Conservation (phyloP, 2,113 vertebrate species). For the Acanthisitta chloris region DNA sequence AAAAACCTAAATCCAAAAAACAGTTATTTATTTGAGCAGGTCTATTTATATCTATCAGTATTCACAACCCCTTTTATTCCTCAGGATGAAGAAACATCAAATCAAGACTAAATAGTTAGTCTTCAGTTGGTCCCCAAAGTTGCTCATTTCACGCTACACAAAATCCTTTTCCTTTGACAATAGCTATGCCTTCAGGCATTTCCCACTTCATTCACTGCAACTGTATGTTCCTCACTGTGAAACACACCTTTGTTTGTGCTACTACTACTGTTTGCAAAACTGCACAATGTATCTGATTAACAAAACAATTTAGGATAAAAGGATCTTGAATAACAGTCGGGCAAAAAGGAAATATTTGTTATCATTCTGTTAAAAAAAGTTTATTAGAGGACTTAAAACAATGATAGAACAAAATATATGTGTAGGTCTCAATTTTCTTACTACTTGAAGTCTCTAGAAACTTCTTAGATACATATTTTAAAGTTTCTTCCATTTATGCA, state of each 20-base stretch:
- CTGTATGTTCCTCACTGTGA: neutral
- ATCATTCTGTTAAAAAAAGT: neutral
- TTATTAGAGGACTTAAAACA: neutral
- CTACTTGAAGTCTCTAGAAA: neutral
- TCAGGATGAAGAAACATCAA: neutral
- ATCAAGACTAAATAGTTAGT: neutral
- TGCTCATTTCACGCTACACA: neutral
- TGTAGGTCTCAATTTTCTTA: neutral
- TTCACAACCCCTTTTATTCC: accelerated
- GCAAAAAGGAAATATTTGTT: neutral
- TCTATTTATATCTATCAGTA: neutral
- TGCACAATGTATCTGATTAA: neutral
- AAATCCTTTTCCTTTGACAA: neutral
- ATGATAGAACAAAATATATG: neutral
- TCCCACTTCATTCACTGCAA: neutral
- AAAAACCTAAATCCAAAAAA: neutral
- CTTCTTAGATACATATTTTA: neutral
- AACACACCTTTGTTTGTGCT: neutral
- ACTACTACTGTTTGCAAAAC: neutral
- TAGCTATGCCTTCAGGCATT: neutral
- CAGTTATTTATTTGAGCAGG: neutral
- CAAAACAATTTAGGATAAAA: neutral
- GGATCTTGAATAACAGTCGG: neutral
- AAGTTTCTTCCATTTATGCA: neutral
- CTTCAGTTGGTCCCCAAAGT: neutral